Conservation (phyloP, 2,888 invertebrate genomes). For the Alloplasta piceator region DNA sequence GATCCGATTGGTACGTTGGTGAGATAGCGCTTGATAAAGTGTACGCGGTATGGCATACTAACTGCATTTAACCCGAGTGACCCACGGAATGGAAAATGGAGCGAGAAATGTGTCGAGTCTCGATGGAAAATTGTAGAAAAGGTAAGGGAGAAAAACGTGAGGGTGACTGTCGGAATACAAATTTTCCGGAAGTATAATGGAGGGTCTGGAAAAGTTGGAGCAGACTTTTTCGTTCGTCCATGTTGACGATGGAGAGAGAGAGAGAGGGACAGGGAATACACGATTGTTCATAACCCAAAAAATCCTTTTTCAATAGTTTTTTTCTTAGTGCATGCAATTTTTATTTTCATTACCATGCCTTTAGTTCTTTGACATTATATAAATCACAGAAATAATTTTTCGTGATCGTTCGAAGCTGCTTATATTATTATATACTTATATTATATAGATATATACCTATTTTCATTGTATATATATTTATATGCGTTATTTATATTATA, state of each 20-base stretch:
- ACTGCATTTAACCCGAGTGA: slow-evolving; percentile 13
- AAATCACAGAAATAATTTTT: neutral
- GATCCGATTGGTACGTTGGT: too few relatives aligned
- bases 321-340: neutral
- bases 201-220: slow-evolving; percentile 37
- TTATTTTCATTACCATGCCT: slow-evolving; percentile 30
- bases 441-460: too few relatives aligned
- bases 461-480: too few relatives aligned
- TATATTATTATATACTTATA: too few relatives aligned
- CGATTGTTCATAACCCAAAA: neutral
- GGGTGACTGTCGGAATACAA: slow-evolving; percentile 31
- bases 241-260: too few relatives aligned
- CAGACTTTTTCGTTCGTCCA: too few relatives aligned
- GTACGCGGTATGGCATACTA: too few relatives aligned
- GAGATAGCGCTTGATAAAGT: too few relatives aligned
- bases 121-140: slow-evolving; percentile 32
- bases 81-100: neutral
- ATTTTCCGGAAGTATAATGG: neutral
- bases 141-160: slow-evolving; percentile 34
- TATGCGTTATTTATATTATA: too few relatives aligned
- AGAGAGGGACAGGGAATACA: neutral
- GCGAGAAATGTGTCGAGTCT: slow-evolving; percentile 4
- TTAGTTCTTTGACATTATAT: slow-evolving; percentile 14
- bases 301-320: slow-evolving; percentile 37
- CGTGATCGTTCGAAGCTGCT: slow-evolving; percentile 11